Conservation (phyloP, 2,888 invertebrate species). For the Polyommatus iphigenia region DNA sequence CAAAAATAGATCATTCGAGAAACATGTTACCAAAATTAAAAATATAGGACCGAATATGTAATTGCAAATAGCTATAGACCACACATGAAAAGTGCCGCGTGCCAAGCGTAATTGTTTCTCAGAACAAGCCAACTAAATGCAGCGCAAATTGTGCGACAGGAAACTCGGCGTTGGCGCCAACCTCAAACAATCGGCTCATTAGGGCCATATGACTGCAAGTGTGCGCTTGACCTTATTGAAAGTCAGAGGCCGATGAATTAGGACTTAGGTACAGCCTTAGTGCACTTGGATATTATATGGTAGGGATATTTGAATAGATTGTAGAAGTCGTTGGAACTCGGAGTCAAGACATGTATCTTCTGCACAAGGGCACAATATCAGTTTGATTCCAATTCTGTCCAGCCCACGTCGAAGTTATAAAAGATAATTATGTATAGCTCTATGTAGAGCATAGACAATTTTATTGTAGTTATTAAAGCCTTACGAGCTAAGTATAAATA, state of each 20-base stretch:
- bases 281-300: neutral
- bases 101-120: constrained; percentile 6
- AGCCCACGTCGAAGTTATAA: too few species aligned
- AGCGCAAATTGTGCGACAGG: constrained; percentile 17
- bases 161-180: neutral
- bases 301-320: neutral
- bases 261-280: neutral
- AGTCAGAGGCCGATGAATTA: neutral
- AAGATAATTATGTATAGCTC: too few species aligned
- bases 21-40: too few species aligned
- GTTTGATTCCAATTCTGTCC: too few species aligned
- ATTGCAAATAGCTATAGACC: neutral
- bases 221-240: constrained; percentile 14
- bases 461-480: too few species aligned
- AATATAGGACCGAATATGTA: too few species aligned
- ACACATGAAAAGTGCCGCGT: neutral
- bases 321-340: too few species aligned
- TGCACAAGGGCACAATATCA: too few species aligned
- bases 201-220: neutral
- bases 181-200: constrained; percentile 9
- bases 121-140: neutral
- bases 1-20: too few species aligned
- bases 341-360: too few species aligned
- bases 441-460: too few species aligned
- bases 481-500: too few species aligned